Percentiles rank a stretch among this genome's conserved stretches.
phyloP scores from a whole-genome alignment of 2,888 invertebrate genomes.

The Orthosia incerta region DNA sequence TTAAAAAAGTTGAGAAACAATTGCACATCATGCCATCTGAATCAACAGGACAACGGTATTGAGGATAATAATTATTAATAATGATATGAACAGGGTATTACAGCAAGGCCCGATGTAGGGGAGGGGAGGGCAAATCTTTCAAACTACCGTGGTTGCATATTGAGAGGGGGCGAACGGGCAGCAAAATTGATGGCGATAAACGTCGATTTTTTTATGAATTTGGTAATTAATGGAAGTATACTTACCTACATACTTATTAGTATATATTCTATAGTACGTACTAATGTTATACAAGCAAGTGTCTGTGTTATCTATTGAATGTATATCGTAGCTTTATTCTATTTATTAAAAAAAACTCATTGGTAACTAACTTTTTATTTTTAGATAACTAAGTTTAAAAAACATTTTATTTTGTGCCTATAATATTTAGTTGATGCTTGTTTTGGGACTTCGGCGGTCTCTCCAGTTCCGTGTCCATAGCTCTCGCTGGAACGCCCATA shows the following conservation, averaged over 20 bases:
- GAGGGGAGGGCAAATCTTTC: background rate
- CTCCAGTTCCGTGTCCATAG: too few species aligned
- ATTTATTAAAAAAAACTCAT: slow-evolving; percentile 17
- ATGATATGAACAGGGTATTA: background rate
- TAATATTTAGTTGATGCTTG: background rate
- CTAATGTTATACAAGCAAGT: background rate
- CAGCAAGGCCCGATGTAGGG: background rate
- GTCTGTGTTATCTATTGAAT: background rate
- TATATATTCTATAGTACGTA: background rate
- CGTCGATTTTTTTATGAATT: background rate
- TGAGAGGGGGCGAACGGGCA: background rate
- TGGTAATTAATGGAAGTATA: background rate
- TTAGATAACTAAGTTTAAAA: background rate
- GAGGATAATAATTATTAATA: background rate
- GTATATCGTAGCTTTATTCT: background rate
- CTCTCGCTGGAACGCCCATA: too few species aligned
- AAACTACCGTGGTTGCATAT: background rate
- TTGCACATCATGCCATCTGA: background rate
- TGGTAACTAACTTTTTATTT: background rate
- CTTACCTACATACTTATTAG: background rate
- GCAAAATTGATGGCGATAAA: background rate
- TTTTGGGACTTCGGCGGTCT: too few species aligned
- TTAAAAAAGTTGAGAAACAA: slow-evolving; percentile 11
- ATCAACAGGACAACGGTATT: background rate
- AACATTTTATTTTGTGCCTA: background rate